These are phyloP conservation scores for Incurvaria masculella DNA, from an alignment of 2,888 invertebrate species.

Conservation along the genomic window DNA sequence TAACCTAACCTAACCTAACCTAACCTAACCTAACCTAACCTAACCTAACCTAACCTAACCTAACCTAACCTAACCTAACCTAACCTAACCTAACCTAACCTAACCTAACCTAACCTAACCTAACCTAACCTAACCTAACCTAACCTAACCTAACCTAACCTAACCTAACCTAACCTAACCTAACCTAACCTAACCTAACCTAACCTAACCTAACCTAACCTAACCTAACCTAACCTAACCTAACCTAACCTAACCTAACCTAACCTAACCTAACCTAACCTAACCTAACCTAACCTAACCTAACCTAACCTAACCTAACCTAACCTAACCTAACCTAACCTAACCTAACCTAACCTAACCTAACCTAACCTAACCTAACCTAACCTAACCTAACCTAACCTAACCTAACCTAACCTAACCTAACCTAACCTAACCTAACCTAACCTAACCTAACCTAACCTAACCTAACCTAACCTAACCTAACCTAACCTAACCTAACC, in stretches of 20 bases:
- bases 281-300: constrained; percentile 3
- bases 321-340: constrained; percentile 3
- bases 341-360: constrained; percentile 3
- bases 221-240: constrained; percentile 3
- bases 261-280: constrained; percentile 3
- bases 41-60: background rate
- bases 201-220: constrained; percentile 1
- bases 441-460: constrained; percentile 10
- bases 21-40: background rate
- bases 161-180: constrained; percentile 1
- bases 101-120: constrained; percentile 5
- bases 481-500: too few relatives aligned
- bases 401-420: constrained; percentile 3
- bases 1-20: background rate
- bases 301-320: constrained; percentile 3
- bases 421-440: constrained; percentile 2
- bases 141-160: constrained; percentile 5
- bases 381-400: constrained; percentile 3
- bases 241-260: constrained; percentile 3
- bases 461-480: too few relatives aligned
- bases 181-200: background rate
- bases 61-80: background rate
- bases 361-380: constrained; percentile 3
- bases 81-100: constrained; percentile 4
- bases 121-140: constrained; percentile 5